Evolutionary conservation across 2,797 vertebrate genomes (phyloP), one percentile per base, ranked within the genome.

Genomic region (Pelobates cultripes): DNA sequence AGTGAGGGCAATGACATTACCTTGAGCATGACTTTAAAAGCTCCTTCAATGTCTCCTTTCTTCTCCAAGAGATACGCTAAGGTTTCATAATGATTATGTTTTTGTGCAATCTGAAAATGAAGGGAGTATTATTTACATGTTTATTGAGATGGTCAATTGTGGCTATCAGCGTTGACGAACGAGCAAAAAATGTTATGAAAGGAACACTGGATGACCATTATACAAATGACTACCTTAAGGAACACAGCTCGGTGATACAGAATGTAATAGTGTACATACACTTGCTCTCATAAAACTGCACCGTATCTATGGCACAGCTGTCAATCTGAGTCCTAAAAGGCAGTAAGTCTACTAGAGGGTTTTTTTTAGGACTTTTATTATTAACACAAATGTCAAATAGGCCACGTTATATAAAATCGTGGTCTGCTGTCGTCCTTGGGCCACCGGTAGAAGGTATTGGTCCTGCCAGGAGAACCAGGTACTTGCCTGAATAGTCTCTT

Each of bases 21-120:
- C 96, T 96, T 91, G 12, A 99, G 93, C 91, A 98, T 92, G 77
- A 98, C 94, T 88, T 90, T 84, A 85, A 99, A 99, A 57, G 98
- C 96, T 86, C 95, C 95, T 0, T 94, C 94, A 70, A 96, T 87
- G 76, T 99, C 96, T 74, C 97, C 97, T 85, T 97, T 98, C 89
- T 93, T 96, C 91, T 99, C 97, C 88, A 99, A 91, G 41, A 99
- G 89, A 86, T 94, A 97, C 0, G 96, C 96, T 60, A 94, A 96
- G 41, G 96, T 96, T 84, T 98, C 95, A 69, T 93, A 94, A 71
- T 96, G 93, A 13, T 93, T 89, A 86, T 97, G 88, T 86, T 94
- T 95, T 79, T 96, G 88, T 78, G 95, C 96, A 87, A 97, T 95
- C 98, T 99, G 83, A 75, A 85, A 42, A 86, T 4, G 45, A 73